Percentiles rank a stretch among this genome's conserved stretches.
Conservation (phyloP, 2,888 invertebrate genomes). For the Acrobeloides nanus region DNA sequence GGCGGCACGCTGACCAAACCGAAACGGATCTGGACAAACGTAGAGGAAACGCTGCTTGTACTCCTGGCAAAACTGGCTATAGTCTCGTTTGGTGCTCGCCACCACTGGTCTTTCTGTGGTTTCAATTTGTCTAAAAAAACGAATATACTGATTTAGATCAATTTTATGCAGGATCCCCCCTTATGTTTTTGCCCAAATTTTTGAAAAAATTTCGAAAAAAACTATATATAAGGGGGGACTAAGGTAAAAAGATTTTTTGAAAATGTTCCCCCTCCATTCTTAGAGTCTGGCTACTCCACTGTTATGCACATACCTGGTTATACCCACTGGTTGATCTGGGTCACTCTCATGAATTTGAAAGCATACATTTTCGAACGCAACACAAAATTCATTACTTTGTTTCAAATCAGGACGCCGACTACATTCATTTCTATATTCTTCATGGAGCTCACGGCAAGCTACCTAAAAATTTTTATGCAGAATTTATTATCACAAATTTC, state of each 20-base stretch:
- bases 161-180: not conserved
- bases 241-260: not conserved
- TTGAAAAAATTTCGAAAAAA: too few relatives aligned
- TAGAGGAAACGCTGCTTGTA: slow-evolving; percentile 49
- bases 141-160: not conserved
- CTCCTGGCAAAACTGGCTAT: slow-evolving; percentile 38
- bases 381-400: slow-evolving; percentile 27
- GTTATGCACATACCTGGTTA: too few relatives aligned
- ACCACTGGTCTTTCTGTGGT: not conserved
- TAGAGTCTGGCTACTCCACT: too few relatives aligned
- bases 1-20: slow-evolving; percentile 36
- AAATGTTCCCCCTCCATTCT: slow-evolving; percentile 1
- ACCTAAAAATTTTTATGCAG: too few relatives aligned
- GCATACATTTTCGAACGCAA: slow-evolving; percentile 44
- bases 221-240: not conserved
- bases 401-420: slow-evolving; percentile 8
- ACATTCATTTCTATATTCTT: slow-evolving; percentile 35
- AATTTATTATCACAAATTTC: too few relatives aligned
- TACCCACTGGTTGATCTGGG: slow-evolving; percentile 15
- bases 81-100: slow-evolving; percentile 11
- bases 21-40: slow-evolving; percentile 47
- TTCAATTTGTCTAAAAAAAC: not conserved
- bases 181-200: not conserved
- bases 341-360: slow-evolving; percentile 22
- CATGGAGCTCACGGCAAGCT: slow-evolving; percentile 36